phyloP scores from a whole-genome alignment of 2,888 invertebrate species.

The Nemoura dubitans region DNA sequence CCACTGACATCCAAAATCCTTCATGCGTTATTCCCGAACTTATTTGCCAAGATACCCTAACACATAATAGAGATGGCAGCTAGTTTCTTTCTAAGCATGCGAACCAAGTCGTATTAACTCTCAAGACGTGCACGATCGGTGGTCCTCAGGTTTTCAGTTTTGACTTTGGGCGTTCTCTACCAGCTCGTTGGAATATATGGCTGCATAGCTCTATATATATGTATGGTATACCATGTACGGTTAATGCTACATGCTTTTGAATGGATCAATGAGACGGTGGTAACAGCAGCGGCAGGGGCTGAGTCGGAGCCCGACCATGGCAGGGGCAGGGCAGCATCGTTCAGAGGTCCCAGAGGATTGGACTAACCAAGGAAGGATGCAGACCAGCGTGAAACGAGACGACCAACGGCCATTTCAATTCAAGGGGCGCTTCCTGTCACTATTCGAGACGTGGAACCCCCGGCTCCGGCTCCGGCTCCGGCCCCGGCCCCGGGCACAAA shows the following conservation, averaged over 20 bases:
- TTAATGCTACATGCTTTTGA: constrained; percentile 12
- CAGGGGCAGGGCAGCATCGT: neutral
- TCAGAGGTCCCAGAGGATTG: constrained; percentile 26
- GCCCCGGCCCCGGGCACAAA: no score
- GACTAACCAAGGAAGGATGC: constrained; percentile 37
- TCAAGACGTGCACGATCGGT: neutral
- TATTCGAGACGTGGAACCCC: constrained; percentile 7
- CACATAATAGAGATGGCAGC: neutral
- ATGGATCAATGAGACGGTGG: neutral
- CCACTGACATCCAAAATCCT: neutral
- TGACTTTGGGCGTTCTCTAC: neutral
- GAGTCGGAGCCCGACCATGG: no score
- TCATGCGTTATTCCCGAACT: neutral
- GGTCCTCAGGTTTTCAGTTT: neutral
- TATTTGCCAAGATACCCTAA: neutral
- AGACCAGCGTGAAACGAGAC: constrained; percentile 37
- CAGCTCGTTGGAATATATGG: neutral
- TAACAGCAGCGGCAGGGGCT: neutral
- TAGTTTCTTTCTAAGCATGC: neutral
- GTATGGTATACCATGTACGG: neutral
- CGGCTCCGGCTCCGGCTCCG: no score
- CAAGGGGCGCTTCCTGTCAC: constrained; percentile 38
- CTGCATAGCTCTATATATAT: no score
- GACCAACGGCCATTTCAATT: constrained; percentile 39
- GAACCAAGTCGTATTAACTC: neutral